phyloP scores from a whole-genome alignment of 2,113 vertebrate genomes.

The human (Homo sapiens) region GRCh38 chr22:46843001-46843500 shows the following conservation, averaged over 20 bases:
- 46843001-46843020: fast-evolving
- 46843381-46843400: not conserved
- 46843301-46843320: fast-evolving
- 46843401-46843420: not conserved
- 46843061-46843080: fast-evolving
- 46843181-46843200: no score
- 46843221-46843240: fast-evolving
- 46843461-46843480: fast-evolving
- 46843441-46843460: fast-evolving
- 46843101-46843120: fast-evolving
- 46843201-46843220: not conserved
- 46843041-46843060: not conserved
- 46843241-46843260: fast-evolving
- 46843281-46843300: fast-evolving
- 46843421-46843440: not conserved
- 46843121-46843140: not conserved
- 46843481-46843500: fast-evolving
- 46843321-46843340: fast-evolving
- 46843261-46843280: fast-evolving
- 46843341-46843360: not conserved
- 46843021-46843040: not conserved
- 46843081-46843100: not conserved
- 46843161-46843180: fast-evolving
- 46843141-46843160: not conserved
- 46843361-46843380: not conserved